These are phyloP conservation scores for Heliconius cydno DNA, from an alignment of 2,888 invertebrate genomes.

Conservation along the genomic window DNA sequence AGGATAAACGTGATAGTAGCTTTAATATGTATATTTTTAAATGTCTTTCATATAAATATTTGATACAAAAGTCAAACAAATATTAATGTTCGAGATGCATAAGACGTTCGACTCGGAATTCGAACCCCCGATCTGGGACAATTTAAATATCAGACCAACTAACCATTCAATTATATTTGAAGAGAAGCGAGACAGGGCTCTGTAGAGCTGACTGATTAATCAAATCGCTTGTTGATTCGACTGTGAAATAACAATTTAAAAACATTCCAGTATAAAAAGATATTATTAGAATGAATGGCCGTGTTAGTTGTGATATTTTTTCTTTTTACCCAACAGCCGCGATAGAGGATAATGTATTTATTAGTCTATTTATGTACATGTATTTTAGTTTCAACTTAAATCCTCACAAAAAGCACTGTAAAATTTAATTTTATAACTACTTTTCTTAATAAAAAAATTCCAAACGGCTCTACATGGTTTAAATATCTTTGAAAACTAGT, in stretches of 20 bases:
- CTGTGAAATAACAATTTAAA: not conserved
- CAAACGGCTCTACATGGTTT: too few species aligned
- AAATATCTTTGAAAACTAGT: too few species aligned
- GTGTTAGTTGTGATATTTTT: not conserved
- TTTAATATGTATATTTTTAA: too few species aligned
- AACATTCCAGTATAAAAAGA: not conserved
- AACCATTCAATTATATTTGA: not conserved
- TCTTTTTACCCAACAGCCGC: not conserved
- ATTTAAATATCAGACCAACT: not conserved
- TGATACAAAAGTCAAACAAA: not conserved
- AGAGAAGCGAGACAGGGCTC: not conserved
- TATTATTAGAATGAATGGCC: not conserved
- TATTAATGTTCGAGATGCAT: not conserved
- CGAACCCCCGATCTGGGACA: not conserved
- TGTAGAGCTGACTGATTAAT: not conserved
- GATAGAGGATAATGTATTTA: too few species aligned
- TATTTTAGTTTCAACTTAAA: too few species aligned
- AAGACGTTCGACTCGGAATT: not conserved
- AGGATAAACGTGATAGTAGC: too few species aligned
- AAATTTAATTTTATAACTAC: too few species aligned
- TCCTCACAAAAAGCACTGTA: too few species aligned
- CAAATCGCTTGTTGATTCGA: not conserved
- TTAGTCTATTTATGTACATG: too few species aligned
- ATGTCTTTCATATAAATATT: not conserved
- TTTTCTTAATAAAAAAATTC: too few species aligned